Conservation (phyloP, 2,113 vertebrate genomes). For the Plecotus auritus region DNA sequence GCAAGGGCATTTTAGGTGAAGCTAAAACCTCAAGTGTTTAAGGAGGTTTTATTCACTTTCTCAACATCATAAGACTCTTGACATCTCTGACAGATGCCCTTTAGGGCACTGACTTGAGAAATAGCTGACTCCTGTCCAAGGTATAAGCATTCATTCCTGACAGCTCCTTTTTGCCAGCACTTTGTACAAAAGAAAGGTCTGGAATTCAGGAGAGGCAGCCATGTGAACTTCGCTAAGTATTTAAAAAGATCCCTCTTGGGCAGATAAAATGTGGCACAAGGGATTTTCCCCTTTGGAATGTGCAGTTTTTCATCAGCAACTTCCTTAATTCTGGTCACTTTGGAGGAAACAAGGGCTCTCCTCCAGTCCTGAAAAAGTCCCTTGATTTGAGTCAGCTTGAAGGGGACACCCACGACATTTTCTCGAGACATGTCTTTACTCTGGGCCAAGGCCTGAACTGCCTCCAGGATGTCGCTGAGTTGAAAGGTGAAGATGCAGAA, state of each 20-base stretch:
- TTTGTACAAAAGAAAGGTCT: constrained; percentile 5
- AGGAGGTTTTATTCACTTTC: background rate
- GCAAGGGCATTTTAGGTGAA: background rate
- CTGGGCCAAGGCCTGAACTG: background rate
- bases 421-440: background rate
- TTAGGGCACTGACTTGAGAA: background rate
- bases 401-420: background rate
- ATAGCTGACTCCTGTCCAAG: background rate
- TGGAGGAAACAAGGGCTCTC: background rate
- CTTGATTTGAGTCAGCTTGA: background rate
- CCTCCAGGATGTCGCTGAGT: background rate
- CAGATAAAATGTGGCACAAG: background rate
- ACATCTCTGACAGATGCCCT: background rate
- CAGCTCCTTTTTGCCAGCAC: background rate
- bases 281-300: background rate
- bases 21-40: background rate
- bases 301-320: background rate
- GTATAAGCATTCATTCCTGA: background rate
- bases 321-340: background rate
- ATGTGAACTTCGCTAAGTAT: background rate
- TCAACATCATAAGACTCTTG: background rate
- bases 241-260: background rate
- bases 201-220: background rate
- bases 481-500: background rate
- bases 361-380: background rate